Evolutionary conservation across 2,888 invertebrate species (phyloP).

Genomic region (Sesamia inferens): DNA sequence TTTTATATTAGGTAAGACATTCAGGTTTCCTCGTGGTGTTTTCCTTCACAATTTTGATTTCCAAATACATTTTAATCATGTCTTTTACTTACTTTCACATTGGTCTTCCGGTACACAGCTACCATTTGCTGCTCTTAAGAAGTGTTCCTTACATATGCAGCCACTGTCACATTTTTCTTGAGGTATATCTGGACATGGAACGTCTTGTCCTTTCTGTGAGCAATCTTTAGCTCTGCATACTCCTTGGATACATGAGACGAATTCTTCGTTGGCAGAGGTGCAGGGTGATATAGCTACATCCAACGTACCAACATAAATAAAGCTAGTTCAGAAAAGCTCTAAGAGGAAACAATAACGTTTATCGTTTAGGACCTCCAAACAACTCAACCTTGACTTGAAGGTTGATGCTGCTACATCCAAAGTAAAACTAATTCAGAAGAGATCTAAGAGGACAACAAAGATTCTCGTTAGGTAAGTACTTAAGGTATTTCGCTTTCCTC

Average conservation of each 20-base stretch:
- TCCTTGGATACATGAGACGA: conserved; percentile 46
- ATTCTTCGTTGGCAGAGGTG: conserved; percentile 37
- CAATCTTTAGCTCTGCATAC: conserved; percentile 51
- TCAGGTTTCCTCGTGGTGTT: not conserved
- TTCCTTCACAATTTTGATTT: not conserved
- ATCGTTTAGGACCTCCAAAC: too few species aligned
- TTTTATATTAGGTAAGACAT: not conserved
- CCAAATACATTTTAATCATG: not conserved
- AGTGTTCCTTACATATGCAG: conserved; percentile 52
- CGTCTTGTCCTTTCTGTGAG: conserved; percentile 36
- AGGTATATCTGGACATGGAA: conserved; percentile 45
- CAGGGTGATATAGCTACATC: conserved; percentile 20
- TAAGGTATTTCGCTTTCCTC: not conserved
- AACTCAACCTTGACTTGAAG: too few species aligned
- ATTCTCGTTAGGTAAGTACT: not conserved
- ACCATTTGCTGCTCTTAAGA: conserved; percentile 34
- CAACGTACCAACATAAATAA: not conserved
- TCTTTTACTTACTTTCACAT: conserved; percentile 36
- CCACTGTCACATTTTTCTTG: conserved; percentile 36
- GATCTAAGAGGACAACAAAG: too few species aligned
- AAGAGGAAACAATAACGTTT: not conserved
- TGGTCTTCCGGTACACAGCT: conserved; percentile 41
- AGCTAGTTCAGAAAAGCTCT: not conserved
- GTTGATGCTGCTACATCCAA: conserved; percentile 5
- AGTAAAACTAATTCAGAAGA: not conserved